Evolutionary conservation across 2,888 invertebrate species (phyloP).

Genomic region (Andrena marginata): DNA sequence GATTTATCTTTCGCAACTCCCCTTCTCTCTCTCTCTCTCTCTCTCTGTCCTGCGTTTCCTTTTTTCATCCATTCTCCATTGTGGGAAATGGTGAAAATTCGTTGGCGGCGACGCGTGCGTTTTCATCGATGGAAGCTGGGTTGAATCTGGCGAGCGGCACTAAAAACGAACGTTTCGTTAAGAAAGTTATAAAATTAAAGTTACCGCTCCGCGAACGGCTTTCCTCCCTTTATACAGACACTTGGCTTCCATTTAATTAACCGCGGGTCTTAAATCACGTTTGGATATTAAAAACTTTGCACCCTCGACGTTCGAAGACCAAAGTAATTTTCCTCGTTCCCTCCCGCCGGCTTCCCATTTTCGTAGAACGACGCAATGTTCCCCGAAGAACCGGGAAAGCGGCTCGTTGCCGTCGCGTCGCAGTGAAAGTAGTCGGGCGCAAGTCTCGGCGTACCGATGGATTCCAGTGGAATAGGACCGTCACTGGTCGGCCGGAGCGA

Average conservation of each 20-base stretch:
- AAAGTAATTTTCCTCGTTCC: constrained; percentile 43
- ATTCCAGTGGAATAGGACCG: neutral
- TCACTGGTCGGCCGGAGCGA: neutral
- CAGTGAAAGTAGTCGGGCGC: neutral
- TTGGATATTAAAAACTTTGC: constrained; percentile 78
- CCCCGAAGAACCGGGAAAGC: constrained; percentile 11
- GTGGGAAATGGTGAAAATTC: constrained; percentile 15
- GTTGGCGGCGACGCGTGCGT: constrained; percentile 23
- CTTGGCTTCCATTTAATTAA: constrained; percentile 78
- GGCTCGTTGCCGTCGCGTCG: constrained; percentile 8
- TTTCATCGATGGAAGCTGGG: neutral
- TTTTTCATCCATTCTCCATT: constrained; percentile 8
- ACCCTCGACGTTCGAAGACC: constrained; percentile 50
- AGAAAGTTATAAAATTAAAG: constrained; percentile 53
- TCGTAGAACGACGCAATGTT: constrained; percentile 18
- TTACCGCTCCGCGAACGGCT: constrained; percentile 39
- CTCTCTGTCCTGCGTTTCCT: neutral
- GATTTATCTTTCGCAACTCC: constrained; percentile 58
- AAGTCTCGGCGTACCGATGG: neutral
- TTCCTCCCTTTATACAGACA: constrained; percentile 64
- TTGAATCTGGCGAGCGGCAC: neutral
- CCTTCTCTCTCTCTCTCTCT: neutral
- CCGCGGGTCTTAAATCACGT: constrained; percentile 76
- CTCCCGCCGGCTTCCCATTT: constrained; percentile 1
- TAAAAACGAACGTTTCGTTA: constrained; percentile 47